Conservation (phyloP, 1,140 invertebrate genomes). For the Zaprionus nigranus region DNA sequence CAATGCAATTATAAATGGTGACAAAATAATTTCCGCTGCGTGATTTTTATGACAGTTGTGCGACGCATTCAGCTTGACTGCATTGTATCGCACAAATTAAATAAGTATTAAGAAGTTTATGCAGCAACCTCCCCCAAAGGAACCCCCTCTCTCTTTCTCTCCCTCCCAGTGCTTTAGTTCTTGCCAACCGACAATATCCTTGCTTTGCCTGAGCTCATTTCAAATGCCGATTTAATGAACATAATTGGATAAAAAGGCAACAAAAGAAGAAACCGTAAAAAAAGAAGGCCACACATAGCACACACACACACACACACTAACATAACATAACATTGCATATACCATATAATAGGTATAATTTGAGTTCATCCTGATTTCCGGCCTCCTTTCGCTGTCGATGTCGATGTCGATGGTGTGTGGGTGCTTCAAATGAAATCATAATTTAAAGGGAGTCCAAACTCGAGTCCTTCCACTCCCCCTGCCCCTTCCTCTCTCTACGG, state of each 20-base stretch:
- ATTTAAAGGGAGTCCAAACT: constrained; percentile 54
- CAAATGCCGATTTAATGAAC: constrained; percentile 79
- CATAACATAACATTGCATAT: constrained; percentile 28
- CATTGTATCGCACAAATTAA: constrained; percentile 57
- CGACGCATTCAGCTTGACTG: constrained; percentile 64
- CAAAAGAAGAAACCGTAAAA: constrained; percentile 19
- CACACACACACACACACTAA: background rate
- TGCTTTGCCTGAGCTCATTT: constrained; percentile 47
- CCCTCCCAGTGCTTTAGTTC: too few species aligned
- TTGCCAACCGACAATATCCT: background rate
- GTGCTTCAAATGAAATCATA: constrained; percentile 73
- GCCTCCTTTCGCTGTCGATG: constrained; percentile 19
- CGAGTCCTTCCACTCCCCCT: background rate
- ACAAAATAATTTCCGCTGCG: constrained; percentile 84
- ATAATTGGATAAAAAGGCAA: constrained; percentile 65
- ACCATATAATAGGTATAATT: constrained; percentile 60
- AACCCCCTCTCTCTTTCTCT: background rate
- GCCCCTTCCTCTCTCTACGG: background rate
- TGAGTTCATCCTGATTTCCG: constrained; percentile 73
- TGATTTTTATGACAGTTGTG: constrained; percentile 84
- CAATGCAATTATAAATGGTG: constrained; percentile 84
- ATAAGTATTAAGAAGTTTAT: constrained; percentile 76
- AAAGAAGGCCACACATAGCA: background rate
- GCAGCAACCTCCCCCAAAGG: constrained; percentile 10
- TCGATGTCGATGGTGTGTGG: constrained; percentile 34